Percentiles rank a stretch among this genome's conserved stretches.
Conservation (phyloP, 2,888 invertebrate genomes). For the Nyleta sp. region DNA sequence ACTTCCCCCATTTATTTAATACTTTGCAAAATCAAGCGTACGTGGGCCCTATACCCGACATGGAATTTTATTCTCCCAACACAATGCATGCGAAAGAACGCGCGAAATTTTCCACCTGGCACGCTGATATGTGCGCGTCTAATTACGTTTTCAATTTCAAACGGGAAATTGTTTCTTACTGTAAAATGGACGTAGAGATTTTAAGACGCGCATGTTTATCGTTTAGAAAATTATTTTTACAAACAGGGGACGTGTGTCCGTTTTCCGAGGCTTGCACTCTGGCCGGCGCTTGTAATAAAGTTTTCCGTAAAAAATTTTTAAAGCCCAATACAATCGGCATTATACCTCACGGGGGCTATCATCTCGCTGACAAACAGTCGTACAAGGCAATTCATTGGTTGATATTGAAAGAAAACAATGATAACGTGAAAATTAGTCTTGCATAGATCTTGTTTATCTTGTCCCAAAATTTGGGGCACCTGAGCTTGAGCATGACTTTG, state of each 20-base stretch:
- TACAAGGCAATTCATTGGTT: not conserved
- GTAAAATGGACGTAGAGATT: conserved; percentile 66
- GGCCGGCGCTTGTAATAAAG: conserved; percentile 49
- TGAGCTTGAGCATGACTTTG: not conserved
- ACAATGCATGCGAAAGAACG: conserved; percentile 46
- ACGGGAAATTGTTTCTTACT: conserved; percentile 65
- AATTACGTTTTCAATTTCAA: conserved; percentile 61
- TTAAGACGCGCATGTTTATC: conserved; percentile 62
- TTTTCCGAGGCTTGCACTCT: conserved; percentile 65
- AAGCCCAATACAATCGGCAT: conserved; percentile 7
- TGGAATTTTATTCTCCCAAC: conserved; percentile 16
- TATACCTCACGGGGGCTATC: not conserved
- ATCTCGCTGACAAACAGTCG: not conserved
- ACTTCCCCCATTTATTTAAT: conserved; percentile 69
- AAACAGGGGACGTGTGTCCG: conserved; percentile 60
- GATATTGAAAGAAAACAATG: not conserved
- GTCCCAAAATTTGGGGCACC: not conserved
- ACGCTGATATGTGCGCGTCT: not conserved
- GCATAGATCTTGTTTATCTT: no score
- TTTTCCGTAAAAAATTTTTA: conserved; percentile 10
- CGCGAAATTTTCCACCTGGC: conserved; percentile 50
- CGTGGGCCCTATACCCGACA: conserved; percentile 55
- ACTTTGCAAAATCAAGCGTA: conserved; percentile 62
- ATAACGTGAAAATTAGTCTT: no score
- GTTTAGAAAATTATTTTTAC: conserved; percentile 63